Base-by-base conservation (phyloP, 2,888 invertebrate genomes). In the Spisula subtruncata region DNA sequence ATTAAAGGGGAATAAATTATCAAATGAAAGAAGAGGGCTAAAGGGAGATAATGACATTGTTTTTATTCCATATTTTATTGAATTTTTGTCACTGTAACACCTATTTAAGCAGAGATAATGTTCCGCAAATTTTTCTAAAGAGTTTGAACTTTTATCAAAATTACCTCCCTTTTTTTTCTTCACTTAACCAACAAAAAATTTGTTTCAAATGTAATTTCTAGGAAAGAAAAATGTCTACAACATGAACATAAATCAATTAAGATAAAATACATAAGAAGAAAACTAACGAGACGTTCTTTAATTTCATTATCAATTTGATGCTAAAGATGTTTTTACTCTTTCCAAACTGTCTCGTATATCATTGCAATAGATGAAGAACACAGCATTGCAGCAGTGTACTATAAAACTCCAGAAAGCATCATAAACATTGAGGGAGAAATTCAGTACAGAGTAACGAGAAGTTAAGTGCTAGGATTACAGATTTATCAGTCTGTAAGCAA, bases 401-500 rank as follows among this genome's bases (percentile, higher is more conserved):
- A 54, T 56, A 56, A 85, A 85, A 54, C 79, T 35, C n/a, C 14
- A n/a, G 32, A 80, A 35, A 56, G 48, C 32, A 80, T 80, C 54
- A n/a, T 75, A 85, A 85, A 54, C 60, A 25, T 85, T 25, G 12
- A 75, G 32, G 18, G 32, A 85, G 54, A 56, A 18, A 79, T 85
- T 54, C 80, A 8, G 54, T 48, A 79, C 35, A 6, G 79, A 80
- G 80, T 84, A 71, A 86, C 18, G 86, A 48, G 82, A 66, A 82
- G 79, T 83, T 25, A 87, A 87, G 79, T 75, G 51, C 56, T 71
- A 84, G 41, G 48, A 35, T 81, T 87, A 89, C 89, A 87, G 89
- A 89, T 89, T 87, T 87, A 89, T 87, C 75, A 51, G 71, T 66
- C 89, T 84, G 80, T n/a, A 85, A 82, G 83, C 85, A 84, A 89